A percentile compares a stretch with the other conserved stretches of the same genome.
Evolutionary conservation across 2,113 vertebrate species (phyloP).

Genomic region (Microcebus lehilahytsara): DNA sequence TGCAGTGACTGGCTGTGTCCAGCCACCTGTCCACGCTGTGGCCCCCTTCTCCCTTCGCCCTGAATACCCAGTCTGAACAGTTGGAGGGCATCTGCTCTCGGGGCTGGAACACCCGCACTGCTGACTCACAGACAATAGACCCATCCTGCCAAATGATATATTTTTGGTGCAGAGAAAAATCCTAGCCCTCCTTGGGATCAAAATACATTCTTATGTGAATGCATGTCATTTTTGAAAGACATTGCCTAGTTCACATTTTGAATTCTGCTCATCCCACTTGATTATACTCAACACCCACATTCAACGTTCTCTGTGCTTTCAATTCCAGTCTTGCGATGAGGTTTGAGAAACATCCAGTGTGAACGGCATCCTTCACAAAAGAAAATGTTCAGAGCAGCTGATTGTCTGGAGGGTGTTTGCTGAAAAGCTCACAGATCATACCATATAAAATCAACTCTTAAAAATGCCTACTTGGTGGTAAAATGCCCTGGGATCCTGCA

Average conservation of each 20-base stretch:
- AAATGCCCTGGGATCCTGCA: neutral
- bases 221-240: slow-evolving; percentile 24
- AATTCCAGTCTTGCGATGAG: neutral
- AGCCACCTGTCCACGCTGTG: slow-evolving; percentile 46
- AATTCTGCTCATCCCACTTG: neutral
- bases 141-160: slow-evolving; percentile 35
- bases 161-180: slow-evolving; percentile 62
- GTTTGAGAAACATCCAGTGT: neutral
- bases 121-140: neutral
- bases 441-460: neutral
- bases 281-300: neutral
- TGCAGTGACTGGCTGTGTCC: neutral
- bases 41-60: neutral
- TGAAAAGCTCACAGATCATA: neutral
- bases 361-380: neutral
- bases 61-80: neutral
- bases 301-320: neutral
- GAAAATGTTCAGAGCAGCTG: neutral
- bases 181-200: neutral
- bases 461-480: neutral
- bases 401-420: neutral
- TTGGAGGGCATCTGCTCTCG: slow-evolving; percentile 48
- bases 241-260: neutral
- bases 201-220: slow-evolving; percentile 5
- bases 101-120: neutral